Evolutionary conservation across 1,140 invertebrate species (phyloP).

Genomic region (Lepidurus apus): DNA sequence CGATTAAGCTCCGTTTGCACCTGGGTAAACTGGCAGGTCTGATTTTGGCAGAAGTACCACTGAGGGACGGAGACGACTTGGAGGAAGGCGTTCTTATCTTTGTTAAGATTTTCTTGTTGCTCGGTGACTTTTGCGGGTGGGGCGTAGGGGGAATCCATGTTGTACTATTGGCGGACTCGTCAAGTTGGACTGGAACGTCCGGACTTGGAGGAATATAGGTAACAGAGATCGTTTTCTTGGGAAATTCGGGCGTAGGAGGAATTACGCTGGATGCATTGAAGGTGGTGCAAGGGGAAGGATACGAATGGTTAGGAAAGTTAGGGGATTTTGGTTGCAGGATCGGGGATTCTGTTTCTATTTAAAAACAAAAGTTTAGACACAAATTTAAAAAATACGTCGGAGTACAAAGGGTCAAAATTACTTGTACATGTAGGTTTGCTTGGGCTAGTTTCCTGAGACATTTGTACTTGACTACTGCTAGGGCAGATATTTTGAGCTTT

Average conservation of each 20-base stretch:
- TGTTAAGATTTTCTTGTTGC: not conserved
- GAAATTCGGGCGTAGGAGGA: not conserved
- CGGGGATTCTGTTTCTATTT: not conserved
- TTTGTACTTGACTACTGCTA: not conserved
- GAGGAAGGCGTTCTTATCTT: not conserved
- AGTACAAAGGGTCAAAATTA: not conserved
- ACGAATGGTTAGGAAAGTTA: not conserved
- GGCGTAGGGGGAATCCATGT: not conserved
- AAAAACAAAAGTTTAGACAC: no score
- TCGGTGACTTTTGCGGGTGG: not conserved
- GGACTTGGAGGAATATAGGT: not conserved
- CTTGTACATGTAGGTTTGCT: not conserved
- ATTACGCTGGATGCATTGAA: not conserved
- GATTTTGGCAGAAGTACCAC: not conserved
- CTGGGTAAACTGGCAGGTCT: not conserved
- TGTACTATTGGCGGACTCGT: not conserved
- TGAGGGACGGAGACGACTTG: not conserved
- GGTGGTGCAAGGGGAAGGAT: not conserved
- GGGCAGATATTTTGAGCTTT: not conserved
- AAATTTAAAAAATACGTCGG: no score
- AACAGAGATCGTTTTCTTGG: not conserved
- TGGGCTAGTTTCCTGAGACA: not conserved
- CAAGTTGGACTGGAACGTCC: not conserved
- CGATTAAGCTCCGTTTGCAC: not conserved
- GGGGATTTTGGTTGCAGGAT: not conserved